These are phyloP conservation scores for Rhopalosiphum nymphaeae DNA, from an alignment of 2,888 invertebrate species.

Conservation along the genomic window DNA sequence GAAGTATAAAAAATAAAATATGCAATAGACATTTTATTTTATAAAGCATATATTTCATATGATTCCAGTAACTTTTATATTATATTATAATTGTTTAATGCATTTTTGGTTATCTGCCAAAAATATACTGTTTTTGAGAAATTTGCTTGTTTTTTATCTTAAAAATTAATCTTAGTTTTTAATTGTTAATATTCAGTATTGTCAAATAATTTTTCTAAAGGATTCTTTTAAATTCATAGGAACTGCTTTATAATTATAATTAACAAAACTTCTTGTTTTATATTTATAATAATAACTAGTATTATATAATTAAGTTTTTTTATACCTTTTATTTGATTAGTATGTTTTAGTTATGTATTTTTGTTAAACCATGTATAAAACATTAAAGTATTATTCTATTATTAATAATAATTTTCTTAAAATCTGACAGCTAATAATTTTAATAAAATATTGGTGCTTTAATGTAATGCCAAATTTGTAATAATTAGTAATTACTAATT, in stretches of 20 bases:
- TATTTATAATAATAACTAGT: neutral
- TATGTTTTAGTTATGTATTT: slow-evolving; percentile 35
- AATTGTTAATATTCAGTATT: slow-evolving; percentile 1
- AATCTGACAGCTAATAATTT: neutral
- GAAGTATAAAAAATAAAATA: neutral
- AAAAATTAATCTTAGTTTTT: neutral
- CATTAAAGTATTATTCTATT: slow-evolving; percentile 32
- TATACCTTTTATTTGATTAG: neutral
- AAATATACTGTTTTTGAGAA: neutral
- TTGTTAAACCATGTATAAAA: slow-evolving; percentile 13
- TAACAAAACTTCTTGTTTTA: neutral
- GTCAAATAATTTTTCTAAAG: neutral
- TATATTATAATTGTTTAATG: neutral
- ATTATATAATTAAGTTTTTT: neutral
- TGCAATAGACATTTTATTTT: neutral
- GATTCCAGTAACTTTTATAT: neutral
- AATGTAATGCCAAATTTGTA: slow-evolving; percentile 24
- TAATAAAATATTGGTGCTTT: slow-evolving; percentile 24
- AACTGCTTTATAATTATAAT: neutral
- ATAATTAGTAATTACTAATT: neutral
- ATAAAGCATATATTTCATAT: neutral
- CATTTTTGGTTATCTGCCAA: neutral
- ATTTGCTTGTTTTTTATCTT: neutral
- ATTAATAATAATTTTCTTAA: neutral
- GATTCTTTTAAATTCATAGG: neutral